Percentiles rank a stretch among this genome's conserved stretches.
Conservation (phyloP, 1,140 invertebrate species). For the Dreissena polymorpha region DNA sequence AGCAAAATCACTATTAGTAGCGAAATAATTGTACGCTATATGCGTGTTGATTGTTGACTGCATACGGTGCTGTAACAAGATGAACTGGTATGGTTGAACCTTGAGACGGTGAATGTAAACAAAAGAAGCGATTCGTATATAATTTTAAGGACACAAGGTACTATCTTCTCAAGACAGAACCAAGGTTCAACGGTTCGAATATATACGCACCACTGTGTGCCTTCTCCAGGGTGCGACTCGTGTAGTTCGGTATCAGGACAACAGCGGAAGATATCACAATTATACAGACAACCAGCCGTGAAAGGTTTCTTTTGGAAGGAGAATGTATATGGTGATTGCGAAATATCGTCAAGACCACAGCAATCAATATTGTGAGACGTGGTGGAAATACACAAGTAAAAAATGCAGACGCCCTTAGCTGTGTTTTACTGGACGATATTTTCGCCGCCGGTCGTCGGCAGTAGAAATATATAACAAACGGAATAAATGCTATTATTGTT, state of each 20-base stretch:
- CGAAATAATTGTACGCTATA: constrained; percentile 94
- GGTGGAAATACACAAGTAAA: constrained; percentile 67
- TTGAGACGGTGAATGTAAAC: constrained; percentile 71
- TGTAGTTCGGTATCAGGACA: too few species aligned
- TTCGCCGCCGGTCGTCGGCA: constrained; percentile 52
- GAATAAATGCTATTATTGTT: constrained; percentile 93
- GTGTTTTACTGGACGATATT: constrained; percentile 55
- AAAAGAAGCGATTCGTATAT: constrained; percentile 79
- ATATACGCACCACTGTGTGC: too few species aligned
- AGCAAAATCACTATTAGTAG: constrained; percentile 91
- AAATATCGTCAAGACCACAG: too few species aligned
- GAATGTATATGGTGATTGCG: too few species aligned
- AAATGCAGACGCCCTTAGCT: constrained; percentile 70
- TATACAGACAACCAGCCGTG: constrained; percentile 5
- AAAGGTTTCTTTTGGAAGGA: too few species aligned
- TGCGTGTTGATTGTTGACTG: constrained; percentile 78
- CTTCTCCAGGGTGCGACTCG: too few species aligned
- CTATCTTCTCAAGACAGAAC: constrained; percentile 71
- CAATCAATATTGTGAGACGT: too few species aligned
- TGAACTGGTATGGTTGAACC: constrained; percentile 62
- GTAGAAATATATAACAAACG: constrained; percentile 86
- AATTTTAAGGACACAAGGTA: constrained; percentile 80
- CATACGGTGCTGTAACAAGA: constrained; percentile 54
- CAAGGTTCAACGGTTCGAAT: too few species aligned
- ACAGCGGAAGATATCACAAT: too few species aligned